Evolutionary conservation across 92 coral and sea anemone species (phyloP).

Genomic region (Diadumene lineata): DNA sequence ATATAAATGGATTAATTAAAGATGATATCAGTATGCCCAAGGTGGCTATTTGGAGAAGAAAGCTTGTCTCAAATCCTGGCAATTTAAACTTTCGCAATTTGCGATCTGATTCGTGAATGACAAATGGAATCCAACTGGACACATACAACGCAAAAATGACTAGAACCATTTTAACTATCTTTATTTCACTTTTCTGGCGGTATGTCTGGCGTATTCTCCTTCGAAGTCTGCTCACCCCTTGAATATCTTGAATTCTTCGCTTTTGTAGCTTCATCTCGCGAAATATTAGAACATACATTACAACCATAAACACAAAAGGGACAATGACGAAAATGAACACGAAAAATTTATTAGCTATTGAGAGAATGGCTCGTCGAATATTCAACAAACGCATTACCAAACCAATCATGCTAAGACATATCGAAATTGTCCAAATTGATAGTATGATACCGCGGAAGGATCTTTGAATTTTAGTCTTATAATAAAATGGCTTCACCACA

Average conservation of each 20-base stretch:
- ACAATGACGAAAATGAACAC: conserved; percentile 13
- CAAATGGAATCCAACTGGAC: conserved; percentile 19
- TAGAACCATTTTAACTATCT: conserved; percentile 12
- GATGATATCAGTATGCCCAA: conserved; percentile 8
- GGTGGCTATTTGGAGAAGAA: conserved; percentile 1
- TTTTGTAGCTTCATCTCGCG: conserved; percentile 3
- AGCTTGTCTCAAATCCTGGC: conserved; percentile 8
- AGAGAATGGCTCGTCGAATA: neutral
- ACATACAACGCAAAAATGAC: conserved; percentile 7
- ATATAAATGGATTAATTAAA: conserved; percentile 28
- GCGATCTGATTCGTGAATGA: conserved; percentile 3
- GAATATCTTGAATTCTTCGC: neutral
- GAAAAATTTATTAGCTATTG: neutral
- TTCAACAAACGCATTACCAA: conserved; percentile 6
- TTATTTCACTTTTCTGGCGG: conserved; percentile 7
- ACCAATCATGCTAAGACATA: neutral
- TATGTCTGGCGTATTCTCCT: no score
- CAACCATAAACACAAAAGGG: conserved; percentile 31
- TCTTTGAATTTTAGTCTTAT: conserved; percentile 14
- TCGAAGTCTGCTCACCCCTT: no score
- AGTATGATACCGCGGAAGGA: neutral
- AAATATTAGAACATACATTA: conserved; percentile 11
- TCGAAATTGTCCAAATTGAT: neutral
- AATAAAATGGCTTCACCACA: conserved; percentile 36
- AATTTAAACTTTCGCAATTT: neutral